Percentiles rank a stretch among this genome's conserved stretches.
phyloP scores from a whole-genome alignment of 2,113 vertebrate species.

The Lasiurus borealis region DNA sequence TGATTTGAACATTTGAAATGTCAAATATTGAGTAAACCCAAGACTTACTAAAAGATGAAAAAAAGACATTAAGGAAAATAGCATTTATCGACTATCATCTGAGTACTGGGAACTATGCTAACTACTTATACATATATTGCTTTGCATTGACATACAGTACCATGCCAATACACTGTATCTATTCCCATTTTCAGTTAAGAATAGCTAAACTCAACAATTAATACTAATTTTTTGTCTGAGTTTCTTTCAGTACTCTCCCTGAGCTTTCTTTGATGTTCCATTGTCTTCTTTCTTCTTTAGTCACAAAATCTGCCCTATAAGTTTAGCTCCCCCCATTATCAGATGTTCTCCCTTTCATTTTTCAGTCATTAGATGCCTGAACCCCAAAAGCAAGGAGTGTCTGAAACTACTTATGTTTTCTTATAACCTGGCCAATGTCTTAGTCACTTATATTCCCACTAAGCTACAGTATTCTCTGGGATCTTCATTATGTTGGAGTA shows the following conservation, averaged over 20 bases:
- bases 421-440: not conserved
- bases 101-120: not conserved
- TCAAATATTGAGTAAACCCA: not conserved
- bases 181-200: not conserved
- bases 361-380: not conserved
- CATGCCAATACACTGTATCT: not conserved
- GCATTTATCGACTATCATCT: not conserved
- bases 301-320: not conserved
- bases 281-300: not conserved
- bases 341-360: not conserved
- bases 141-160: not conserved
- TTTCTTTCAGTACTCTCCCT: not conserved
- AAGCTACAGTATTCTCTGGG: not conserved
- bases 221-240: not conserved
- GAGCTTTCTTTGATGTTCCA: not conserved
- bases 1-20: constrained; percentile 41
- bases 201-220: not conserved
- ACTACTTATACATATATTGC: not conserved
- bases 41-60: not conserved
- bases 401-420: not conserved
- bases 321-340: not conserved
- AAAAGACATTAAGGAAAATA: not conserved
- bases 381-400: not conserved
- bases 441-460: not conserved
- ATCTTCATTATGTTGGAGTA: not conserved